Conservation (phyloP, 2,888 invertebrate genomes). For the Apotomis turbidana region DNA sequence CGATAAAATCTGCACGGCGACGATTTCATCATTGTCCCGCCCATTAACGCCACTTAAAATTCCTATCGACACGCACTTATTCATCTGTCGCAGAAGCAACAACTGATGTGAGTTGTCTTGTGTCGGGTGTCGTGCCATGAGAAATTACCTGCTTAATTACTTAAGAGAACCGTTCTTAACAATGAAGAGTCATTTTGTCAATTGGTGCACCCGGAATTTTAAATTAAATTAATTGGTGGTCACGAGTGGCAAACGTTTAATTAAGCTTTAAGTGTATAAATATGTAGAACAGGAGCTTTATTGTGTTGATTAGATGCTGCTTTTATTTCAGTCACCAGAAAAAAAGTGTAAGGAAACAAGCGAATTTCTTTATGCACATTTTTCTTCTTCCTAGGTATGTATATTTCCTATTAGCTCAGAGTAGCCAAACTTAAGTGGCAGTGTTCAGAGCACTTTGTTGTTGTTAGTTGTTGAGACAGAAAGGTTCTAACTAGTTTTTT, state of each 20-base stretch:
- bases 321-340: neutral
- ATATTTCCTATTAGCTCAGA: no score
- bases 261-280: slow-evolving; percentile 9
- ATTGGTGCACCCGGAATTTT: slow-evolving; percentile 49
- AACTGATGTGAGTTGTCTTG: slow-evolving; percentile 53
- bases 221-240: slow-evolving; percentile 42
- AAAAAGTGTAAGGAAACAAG: no score
- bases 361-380: no score
- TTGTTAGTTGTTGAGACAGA: no score
- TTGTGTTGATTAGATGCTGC: neutral
- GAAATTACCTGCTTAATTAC: slow-evolving; percentile 73
- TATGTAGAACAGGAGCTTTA: slow-evolving; percentile 12
- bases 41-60: slow-evolving; percentile 81
- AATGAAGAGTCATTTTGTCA: slow-evolving; percentile 43
- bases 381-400: no score
- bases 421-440: no score
- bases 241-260: slow-evolving; percentile 39
- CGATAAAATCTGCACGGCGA: slow-evolving; percentile 75
- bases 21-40: slow-evolving; percentile 81
- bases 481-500: no score
- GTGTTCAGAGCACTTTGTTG: no score
- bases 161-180: slow-evolving; percentile 51
- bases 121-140: slow-evolving; percentile 64
- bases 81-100: slow-evolving; percentile 71
- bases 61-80: slow-evolving; percentile 81